Conservation (phyloP, 2,888 invertebrate species). For the Falcaria lacertinaria region DNA sequence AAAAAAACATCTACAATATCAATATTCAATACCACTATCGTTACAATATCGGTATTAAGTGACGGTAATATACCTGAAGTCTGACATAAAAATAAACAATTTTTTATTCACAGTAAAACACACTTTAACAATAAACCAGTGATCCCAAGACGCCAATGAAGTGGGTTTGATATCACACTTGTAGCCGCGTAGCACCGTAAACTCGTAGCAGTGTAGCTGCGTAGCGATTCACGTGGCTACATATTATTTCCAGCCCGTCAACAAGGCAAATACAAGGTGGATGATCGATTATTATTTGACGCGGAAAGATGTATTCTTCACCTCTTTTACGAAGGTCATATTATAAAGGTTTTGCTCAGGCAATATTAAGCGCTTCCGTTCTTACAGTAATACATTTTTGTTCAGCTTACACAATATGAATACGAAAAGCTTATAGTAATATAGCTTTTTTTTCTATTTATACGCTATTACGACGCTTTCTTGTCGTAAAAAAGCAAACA, state of each 20-base stretch:
- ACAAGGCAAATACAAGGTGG: constrained; percentile 29
- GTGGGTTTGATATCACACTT: constrained; percentile 5
- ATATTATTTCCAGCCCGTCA: constrained; percentile 11
- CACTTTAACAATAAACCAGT: neutral
- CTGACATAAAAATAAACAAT: no score
- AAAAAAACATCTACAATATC: no score
- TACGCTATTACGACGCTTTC: no score
- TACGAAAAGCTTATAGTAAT: no score
- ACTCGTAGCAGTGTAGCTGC: neutral
- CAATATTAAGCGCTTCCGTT: no score
- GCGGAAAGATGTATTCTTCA: constrained; percentile 22
- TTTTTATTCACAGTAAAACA: neutral
- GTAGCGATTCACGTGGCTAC: neutral
- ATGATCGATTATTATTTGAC: constrained; percentile 16
- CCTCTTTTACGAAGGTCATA: constrained; percentile 30
- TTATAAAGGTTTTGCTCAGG: constrained; percentile 22
- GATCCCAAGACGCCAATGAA: constrained; percentile 3
- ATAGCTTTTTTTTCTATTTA: no score
- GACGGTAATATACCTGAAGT: no score
- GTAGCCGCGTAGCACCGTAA: neutral
- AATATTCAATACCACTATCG: no score
- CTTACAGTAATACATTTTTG: no score
- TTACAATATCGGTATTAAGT: no score
- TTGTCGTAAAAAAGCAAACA: no score
- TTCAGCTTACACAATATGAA: no score